Percentiles rank a stretch among this genome's conserved stretches.
These are phyloP conservation scores for Drosophila mayaguana DNA, from an alignment of 2,888 invertebrate species.

Conservation along the genomic window DNA sequence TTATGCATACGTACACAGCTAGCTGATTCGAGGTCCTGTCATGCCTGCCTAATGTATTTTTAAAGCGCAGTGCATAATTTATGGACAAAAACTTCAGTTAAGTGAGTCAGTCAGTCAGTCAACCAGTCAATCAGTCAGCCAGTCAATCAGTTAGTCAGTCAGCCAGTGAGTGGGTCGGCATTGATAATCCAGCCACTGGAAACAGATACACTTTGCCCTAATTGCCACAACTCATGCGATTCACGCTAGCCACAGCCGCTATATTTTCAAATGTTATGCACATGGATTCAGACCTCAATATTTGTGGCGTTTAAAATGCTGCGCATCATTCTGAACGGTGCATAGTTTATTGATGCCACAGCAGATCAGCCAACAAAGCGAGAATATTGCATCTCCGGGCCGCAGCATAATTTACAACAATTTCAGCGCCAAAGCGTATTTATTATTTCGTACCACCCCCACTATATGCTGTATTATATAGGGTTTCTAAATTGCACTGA, in stretches of 20 bases:
- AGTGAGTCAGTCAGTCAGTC: conserved; percentile 27
- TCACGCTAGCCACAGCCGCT: conserved; percentile 36
- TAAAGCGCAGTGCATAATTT: conserved; percentile 71
- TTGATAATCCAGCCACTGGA: background rate
- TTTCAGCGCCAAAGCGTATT: conserved; percentile 51
- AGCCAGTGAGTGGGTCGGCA: conserved; percentile 4
- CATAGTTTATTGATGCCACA: conserved; percentile 66
- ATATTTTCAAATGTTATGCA: conserved; percentile 50
- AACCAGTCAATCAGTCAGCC: conserved; percentile 24
- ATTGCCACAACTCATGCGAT: conserved; percentile 70
- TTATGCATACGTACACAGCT: background rate
- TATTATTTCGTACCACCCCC: background rate
- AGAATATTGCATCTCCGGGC: conserved; percentile 47
- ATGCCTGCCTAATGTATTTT: conserved; percentile 73
- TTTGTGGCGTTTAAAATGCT: conserved; percentile 36
- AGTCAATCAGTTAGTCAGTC: conserved; percentile 24
- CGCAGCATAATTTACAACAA: conserved; percentile 75
- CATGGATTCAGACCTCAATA: conserved; percentile 7
- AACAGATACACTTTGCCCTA: conserved; percentile 47
- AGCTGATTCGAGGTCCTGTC: conserved; percentile 25
- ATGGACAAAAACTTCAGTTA: conserved; percentile 42
- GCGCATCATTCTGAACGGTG: conserved; percentile 13
- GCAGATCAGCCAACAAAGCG: conserved; percentile 7
- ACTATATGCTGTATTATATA: conserved; percentile 8
- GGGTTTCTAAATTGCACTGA: background rate